Conservation (phyloP, 2,113 vertebrate genomes). For the Silurus asotus region DNA sequence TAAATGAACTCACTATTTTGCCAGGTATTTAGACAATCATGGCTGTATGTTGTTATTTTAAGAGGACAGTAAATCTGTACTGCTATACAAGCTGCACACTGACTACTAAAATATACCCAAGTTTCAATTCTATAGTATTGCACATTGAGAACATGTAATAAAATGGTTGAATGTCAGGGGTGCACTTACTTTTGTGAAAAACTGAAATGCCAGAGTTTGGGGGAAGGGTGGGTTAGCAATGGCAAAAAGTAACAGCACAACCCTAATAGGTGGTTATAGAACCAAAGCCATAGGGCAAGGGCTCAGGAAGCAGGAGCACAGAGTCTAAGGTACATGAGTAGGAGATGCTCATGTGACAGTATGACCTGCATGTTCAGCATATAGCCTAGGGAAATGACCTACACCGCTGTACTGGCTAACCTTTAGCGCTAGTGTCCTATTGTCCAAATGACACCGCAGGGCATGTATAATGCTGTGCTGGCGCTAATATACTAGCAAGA, state of each 20-base stretch:
- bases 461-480: background rate
- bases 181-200: too few relatives aligned
- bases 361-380: background rate
- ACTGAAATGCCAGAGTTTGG: too few relatives aligned
- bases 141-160: too few relatives aligned
- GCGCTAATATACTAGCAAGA: background rate
- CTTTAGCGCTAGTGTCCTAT: background rate
- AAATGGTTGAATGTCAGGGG: too few relatives aligned
- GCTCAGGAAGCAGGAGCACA: background rate
- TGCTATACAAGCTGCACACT: too few relatives aligned
- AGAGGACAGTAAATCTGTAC: too few relatives aligned
- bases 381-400: background rate
- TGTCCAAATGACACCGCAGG: background rate
- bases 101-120: too few relatives aligned
- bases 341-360: background rate
- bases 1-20: too few relatives aligned
- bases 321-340: background rate
- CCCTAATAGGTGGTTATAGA: background rate
- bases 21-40: too few relatives aligned
- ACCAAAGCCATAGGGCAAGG: background rate
- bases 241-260: background rate
- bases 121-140: too few relatives aligned
- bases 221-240: too few relatives aligned
- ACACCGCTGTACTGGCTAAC: background rate
- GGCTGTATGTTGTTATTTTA: too few relatives aligned